A percentile compares a stretch with the other conserved stretches of the same genome.
These are phyloP conservation scores for Orientallactaga sibirica DNA, from an alignment of 2,797 vertebrate genomes.

Conservation along the genomic window DNA sequence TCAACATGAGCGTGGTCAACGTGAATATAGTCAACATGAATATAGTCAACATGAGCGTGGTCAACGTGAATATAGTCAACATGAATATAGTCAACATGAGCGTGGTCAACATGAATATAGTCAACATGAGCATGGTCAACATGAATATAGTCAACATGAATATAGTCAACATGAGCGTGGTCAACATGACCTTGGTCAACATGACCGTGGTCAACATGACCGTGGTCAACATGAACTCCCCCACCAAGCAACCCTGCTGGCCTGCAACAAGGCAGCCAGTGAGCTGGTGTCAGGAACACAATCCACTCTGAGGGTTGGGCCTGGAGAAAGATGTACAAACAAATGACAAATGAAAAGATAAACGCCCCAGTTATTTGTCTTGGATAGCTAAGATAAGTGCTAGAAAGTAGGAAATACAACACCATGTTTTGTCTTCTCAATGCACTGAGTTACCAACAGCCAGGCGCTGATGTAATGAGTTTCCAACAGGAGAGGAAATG, in stretches of 20 bases:
- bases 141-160: too few relatives aligned
- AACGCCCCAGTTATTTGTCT: too few relatives aligned
- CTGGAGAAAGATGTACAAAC: neutral
- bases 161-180: too few relatives aligned
- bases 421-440: neutral
- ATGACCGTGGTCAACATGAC: too few relatives aligned
- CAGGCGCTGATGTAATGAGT: neutral
- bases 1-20: too few relatives aligned
- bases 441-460: neutral
- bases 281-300: neutral
- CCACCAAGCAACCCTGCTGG: neutral
- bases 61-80: too few relatives aligned
- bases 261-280: neutral
- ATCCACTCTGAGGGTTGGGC: neutral
- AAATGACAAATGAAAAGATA: neutral
- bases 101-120: too few relatives aligned
- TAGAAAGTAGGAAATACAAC: neutral
- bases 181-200: too few relatives aligned
- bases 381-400: neutral
- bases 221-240: too few relatives aligned
- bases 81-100: too few relatives aligned
- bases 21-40: too few relatives aligned
- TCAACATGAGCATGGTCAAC: too few relatives aligned
- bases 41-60: neutral
- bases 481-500: constrained; percentile 38